Percentiles rank a stretch among this genome's conserved stretches.
Evolutionary conservation across 2,113 vertebrate genomes (phyloP).

Genomic region (Psilopsiagon aymara): DNA sequence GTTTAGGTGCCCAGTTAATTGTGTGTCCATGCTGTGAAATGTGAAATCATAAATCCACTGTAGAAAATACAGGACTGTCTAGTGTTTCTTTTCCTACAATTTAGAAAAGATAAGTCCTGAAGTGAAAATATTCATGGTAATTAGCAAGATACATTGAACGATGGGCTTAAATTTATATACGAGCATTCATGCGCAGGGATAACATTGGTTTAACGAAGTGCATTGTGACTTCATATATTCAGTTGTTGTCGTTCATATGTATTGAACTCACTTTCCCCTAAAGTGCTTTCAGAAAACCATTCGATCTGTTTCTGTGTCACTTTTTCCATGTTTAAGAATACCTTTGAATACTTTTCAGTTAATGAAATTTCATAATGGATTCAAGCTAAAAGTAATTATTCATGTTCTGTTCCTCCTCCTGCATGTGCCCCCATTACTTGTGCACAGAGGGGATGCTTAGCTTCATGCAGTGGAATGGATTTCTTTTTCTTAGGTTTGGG

Average conservation of each 20-base stretch:
- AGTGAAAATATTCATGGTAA: not conserved
- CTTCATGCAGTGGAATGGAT: not conserved
- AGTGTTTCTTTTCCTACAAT: not conserved
- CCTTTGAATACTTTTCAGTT: not conserved
- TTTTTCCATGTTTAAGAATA: not conserved
- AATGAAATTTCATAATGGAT: not conserved
- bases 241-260: not conserved
- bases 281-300: not conserved
- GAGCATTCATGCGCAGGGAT: not conserved
- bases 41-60: not conserved
- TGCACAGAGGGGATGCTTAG: not conserved
- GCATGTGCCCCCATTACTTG: rapidly evolving
- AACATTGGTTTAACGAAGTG: not conserved
- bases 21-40: not conserved
- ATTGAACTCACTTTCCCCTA: not conserved
- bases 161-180: not conserved
- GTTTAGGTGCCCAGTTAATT: not conserved
- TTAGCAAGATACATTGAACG: not conserved
- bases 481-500: not conserved
- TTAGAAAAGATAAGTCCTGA: not conserved
- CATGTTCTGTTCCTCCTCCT: not conserved
- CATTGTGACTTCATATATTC: not conserved
- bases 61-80: not conserved
- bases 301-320: not conserved
- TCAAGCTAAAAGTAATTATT: not conserved